phyloP scores from a whole-genome alignment of 2,797 vertebrate species.

The Euphonia xanthogaster region DNA sequence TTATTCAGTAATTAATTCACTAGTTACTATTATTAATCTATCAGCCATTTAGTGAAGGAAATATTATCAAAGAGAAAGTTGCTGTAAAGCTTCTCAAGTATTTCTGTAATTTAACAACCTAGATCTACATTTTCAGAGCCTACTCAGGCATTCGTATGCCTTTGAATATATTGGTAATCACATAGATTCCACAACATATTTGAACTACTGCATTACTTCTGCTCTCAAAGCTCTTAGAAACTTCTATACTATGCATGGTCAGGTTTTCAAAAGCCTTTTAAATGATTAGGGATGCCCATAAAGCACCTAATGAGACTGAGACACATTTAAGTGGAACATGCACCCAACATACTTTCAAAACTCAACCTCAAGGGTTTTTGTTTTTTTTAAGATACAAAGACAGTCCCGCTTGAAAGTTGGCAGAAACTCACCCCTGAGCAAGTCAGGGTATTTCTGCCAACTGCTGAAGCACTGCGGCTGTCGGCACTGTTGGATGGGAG shows the following conservation, averaged over 20 bases:
- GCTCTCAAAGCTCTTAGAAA: neutral
- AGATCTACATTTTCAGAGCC: neutral
- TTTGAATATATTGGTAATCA: neutral
- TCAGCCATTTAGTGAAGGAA: neutral
- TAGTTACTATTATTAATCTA: neutral
- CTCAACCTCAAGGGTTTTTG: neutral
- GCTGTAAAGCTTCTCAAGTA: neutral
- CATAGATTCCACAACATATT: neutral
- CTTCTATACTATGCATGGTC: neutral
- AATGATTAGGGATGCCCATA: neutral
- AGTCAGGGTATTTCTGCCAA: neutral
- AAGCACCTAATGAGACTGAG: neutral
- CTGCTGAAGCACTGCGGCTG: neutral
- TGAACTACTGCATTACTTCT: neutral
- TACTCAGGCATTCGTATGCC: fast-evolving
- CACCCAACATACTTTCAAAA: neutral
- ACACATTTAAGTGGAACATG: neutral
- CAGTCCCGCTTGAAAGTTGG: neutral
- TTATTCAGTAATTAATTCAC: neutral
- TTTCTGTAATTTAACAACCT: neutral
- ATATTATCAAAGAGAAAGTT: neutral
- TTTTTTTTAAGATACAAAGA: neutral
- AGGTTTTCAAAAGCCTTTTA: neutral
- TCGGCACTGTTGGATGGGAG: neutral
- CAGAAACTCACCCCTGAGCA: neutral